Evolutionary conservation across 2,888 invertebrate species (phyloP).

Genomic region (Frankliniella intonsa): DNA sequence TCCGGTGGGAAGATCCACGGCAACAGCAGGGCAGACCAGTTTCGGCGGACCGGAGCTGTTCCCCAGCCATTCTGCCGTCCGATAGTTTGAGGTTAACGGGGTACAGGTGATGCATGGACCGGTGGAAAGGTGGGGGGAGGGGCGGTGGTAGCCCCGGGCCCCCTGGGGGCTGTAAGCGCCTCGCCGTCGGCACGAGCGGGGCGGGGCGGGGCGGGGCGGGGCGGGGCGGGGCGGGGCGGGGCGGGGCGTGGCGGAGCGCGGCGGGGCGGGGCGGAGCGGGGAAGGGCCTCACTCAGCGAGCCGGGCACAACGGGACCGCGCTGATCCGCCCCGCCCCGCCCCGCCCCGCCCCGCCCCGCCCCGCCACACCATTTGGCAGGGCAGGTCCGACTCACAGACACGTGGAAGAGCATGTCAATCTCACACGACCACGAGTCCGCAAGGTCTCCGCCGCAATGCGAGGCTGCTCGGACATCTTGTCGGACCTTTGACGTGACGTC

Average conservation of each 20-base stretch:
- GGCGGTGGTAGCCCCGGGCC: not conserved
- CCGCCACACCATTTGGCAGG: too few relatives aligned
- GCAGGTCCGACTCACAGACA: too few relatives aligned
- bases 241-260: not conserved
- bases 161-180: not conserved
- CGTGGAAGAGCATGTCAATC: too few relatives aligned
- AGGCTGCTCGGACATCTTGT: too few relatives aligned
- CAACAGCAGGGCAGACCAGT: too few relatives aligned
- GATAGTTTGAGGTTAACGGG: slow-evolving; percentile 24
- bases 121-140: not conserved
- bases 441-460: too few relatives aligned
- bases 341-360: not conserved
- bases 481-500: too few relatives aligned
- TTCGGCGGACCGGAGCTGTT: not conserved
- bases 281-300: not conserved
- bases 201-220: not conserved
- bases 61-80: not conserved
- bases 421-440: too few relatives aligned
- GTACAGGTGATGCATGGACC: slow-evolving; percentile 22
- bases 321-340: not conserved
- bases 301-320: not conserved
- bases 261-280: not conserved
- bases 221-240: not conserved
- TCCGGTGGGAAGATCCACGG: not conserved
- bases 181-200: not conserved